These are phyloP conservation scores for Aplocera efformata DNA, from an alignment of 2,888 invertebrate species.

Conservation along the genomic window DNA sequence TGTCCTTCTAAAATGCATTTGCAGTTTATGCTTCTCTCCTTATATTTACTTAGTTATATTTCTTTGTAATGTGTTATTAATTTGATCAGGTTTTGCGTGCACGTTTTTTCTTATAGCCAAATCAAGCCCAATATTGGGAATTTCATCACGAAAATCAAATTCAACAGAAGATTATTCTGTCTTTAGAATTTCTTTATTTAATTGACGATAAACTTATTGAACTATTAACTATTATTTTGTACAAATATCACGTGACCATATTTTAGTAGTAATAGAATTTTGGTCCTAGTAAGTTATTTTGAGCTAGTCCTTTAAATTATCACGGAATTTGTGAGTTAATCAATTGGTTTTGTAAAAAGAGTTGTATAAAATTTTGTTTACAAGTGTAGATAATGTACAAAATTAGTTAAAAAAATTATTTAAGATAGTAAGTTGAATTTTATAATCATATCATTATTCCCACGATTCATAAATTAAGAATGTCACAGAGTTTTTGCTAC, in stretches of 20 bases:
- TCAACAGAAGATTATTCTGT: no score
- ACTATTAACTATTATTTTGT: slow-evolving; percentile 49
- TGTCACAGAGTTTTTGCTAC: slow-evolving; percentile 38
- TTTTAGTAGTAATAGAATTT: slow-evolving; percentile 62
- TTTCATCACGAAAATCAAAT: no score
- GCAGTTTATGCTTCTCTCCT: no score
- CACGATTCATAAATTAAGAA: slow-evolving; percentile 48
- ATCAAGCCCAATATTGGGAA: no score
- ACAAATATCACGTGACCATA: slow-evolving; percentile 69
- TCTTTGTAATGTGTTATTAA: no score
- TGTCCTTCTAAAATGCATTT: no score
- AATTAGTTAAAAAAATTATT: slow-evolving; percentile 65
- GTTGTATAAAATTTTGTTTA: slow-evolving; percentile 54
- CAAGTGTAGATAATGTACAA: slow-evolving; percentile 76
- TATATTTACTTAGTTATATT: no score
- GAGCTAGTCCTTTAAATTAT: slow-evolving; percentile 74
- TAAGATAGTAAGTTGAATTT: slow-evolving; percentile 72
- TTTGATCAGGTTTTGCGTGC: no score
- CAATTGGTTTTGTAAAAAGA: slow-evolving; percentile 46
- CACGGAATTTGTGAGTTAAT: slow-evolving; percentile 41
- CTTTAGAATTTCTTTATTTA: no score
- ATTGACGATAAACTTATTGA: no score
- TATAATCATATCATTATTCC: slow-evolving; percentile 75
- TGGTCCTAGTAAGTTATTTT: slow-evolving; percentile 75
- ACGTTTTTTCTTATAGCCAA: no score